Evolutionary conservation across 1,140 invertebrate genomes (phyloP), one percentile per base, ranked within the genome.

Genomic region (Drosophila equinoxialis): DNA sequence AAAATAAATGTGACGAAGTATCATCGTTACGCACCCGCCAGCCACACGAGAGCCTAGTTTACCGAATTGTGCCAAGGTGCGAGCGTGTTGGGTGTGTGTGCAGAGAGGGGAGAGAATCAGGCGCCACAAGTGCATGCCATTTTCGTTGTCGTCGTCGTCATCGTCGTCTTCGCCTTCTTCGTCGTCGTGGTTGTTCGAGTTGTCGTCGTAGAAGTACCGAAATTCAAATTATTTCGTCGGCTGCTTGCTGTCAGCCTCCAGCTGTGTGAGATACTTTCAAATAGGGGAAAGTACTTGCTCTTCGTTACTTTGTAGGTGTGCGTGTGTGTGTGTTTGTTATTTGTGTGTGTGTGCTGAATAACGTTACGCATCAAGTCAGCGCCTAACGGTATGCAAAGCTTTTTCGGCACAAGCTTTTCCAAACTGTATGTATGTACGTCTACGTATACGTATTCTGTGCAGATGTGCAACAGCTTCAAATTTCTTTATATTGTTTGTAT

Each of bases 81-180:
- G 65, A 14, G 17, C 45, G 45, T 51, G 20, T 11, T 51, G 5
- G 23, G 30, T 30, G 30, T 30, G 5, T 30, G 30, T 30, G 30
- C 6, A 17, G 35, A 7, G 23, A 42, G 14, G 33, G 35, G 3
- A 48, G 20, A 45, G 33, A 26, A 8, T 23, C 63, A 68, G 75
- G 66, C 72, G 79, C 79, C 73, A 86, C 83, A 86, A 86, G 83
- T 86, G 83, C 83, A 86, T 79, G 75, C 60, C 66, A 20, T 54
- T 75, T 61, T 61, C 30, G 30, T 17, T 6, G 57, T 20, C 17
- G 42, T 45, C 42, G 45, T 51, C 45, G 45, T 48, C 14, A 17
- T 6, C n/a, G 17, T 51, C 17, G 3, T 10, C 45, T 8, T 51
- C 7, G 17, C 1, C n/a, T 30, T 30, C 6, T 30, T 30, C 6